phyloP scores from a whole-genome alignment of 2,888 invertebrate species.

The Nephrotoma guestfalica region DNA sequence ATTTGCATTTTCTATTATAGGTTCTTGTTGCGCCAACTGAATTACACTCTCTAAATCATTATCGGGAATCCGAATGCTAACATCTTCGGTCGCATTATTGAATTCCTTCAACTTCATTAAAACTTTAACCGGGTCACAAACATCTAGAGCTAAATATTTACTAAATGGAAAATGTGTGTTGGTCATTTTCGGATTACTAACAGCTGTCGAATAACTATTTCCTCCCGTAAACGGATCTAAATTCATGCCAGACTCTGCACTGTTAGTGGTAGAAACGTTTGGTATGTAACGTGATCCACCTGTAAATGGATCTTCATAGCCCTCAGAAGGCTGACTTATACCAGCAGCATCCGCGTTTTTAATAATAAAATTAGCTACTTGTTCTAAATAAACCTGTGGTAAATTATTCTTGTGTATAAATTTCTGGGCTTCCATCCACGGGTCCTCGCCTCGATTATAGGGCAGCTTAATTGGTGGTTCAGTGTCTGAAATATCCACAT shows the following conservation, averaged over 20 bases:
- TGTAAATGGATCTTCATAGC: slow-evolving; percentile 52
- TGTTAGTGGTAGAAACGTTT: slow-evolving; percentile 37
- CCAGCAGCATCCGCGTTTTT: slow-evolving; percentile 44
- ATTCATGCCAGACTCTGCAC: slow-evolving; percentile 16
- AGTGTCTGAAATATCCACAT: slow-evolving; percentile 88
- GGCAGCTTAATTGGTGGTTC: slow-evolving; percentile 79
- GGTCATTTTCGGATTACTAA: background rate
- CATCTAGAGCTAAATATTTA: slow-evolving; percentile 55
- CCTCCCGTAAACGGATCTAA: slow-evolving; percentile 14
- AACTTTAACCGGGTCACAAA: slow-evolving; percentile 60
- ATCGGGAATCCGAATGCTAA: slow-evolving; percentile 36
- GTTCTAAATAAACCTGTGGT: slow-evolving; percentile 75
- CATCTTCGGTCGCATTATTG: slow-evolving; percentile 45
- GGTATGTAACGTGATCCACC: slow-evolving; percentile 53
- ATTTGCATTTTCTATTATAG: slow-evolving; percentile 17
- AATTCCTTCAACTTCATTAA: slow-evolving; percentile 60
- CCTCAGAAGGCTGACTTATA: slow-evolving; percentile 18
- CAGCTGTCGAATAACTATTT: slow-evolving; percentile 1
- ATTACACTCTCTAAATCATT: slow-evolving; percentile 45
- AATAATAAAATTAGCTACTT: slow-evolving; percentile 85
- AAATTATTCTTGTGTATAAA: slow-evolving; percentile 77
- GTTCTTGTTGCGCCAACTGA: slow-evolving; percentile 30
- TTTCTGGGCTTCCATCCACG: slow-evolving; percentile 79
- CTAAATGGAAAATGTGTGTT: slow-evolving; percentile 30
- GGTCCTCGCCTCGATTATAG: slow-evolving; percentile 80